phyloP scores from a whole-genome alignment of 2,888 invertebrate genomes.

The Philereme transversata region DNA sequence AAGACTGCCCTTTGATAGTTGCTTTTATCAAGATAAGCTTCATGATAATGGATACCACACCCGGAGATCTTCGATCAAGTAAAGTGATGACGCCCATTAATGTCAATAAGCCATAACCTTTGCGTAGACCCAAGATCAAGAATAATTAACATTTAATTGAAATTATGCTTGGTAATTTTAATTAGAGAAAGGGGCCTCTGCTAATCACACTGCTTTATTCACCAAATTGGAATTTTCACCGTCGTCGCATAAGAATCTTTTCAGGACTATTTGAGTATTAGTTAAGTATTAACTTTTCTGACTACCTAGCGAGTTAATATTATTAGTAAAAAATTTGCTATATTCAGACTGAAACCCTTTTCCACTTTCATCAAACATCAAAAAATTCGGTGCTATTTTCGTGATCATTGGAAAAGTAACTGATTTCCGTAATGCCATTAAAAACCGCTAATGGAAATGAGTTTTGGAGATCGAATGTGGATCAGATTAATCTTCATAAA shows the following conservation, averaged over 20 bases:
- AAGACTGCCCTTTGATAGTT: conserved; percentile 26
- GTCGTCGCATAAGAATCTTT: too few species aligned
- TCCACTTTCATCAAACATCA: too few species aligned
- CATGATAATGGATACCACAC: conserved; percentile 37
- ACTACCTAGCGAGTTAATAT: too few species aligned
- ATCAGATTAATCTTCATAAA: conserved; percentile 15
- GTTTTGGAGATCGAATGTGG: conserved; percentile 8
- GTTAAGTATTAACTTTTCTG: too few species aligned
- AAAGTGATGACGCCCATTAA: conserved; percentile 42
- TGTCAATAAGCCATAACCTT: conserved; percentile 40
- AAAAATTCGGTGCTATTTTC: background rate
- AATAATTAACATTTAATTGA: conserved; percentile 1
- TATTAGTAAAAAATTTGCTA: too few species aligned
- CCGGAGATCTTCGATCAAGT: conserved; percentile 29
- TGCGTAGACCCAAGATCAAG: conserved; percentile 13
- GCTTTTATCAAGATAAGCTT: conserved; percentile 28
- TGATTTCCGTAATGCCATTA: conserved; percentile 2
- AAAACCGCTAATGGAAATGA: conserved; percentile 7
- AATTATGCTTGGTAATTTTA: conserved; percentile 1
- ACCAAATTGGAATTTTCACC: too few species aligned
- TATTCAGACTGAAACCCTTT: too few species aligned
- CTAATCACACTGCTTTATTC: too few species aligned
- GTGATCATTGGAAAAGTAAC: background rate
- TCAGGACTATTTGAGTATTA: too few species aligned
- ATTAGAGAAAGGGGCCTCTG: too few species aligned